Percentiles rank a stretch among this genome's conserved stretches.
phyloP scores from a whole-genome alignment of 2,888 invertebrate genomes.

The Norana najaformis region DNA sequence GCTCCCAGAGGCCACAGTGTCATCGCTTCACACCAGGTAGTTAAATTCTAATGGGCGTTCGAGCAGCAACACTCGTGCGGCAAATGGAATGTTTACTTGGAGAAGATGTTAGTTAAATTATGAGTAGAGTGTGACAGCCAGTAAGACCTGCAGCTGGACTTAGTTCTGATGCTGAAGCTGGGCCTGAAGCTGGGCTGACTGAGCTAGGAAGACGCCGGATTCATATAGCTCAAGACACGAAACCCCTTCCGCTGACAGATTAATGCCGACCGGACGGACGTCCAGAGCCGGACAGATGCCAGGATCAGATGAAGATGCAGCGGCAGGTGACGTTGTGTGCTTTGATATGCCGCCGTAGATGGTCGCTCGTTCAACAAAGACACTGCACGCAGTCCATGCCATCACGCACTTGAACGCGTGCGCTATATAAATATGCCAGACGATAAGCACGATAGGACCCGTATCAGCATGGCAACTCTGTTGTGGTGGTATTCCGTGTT shows the following conservation, averaged over 20 bases:
- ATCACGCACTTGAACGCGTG: background rate
- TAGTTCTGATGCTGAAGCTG: no score
- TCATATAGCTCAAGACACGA: background rate
- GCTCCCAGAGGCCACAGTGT: background rate
- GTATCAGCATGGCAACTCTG: background rate
- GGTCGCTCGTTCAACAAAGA: background rate
- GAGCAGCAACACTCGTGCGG: background rate
- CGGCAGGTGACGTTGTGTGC: background rate
- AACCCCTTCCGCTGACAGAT: no score
- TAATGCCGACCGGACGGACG: background rate
- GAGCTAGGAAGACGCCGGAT: background rate
- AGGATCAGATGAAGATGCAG: background rate
- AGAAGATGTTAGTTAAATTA: background rate
- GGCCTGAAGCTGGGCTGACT: background rate
- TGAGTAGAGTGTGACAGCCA: background rate
- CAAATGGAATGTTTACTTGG: background rate
- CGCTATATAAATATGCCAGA: background rate
- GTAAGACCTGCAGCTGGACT: no score
- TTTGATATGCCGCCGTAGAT: background rate
- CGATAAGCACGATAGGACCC: background rate
- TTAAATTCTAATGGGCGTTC: background rate
- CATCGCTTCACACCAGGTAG: background rate
- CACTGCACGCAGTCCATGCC: background rate
- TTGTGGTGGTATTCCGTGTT: no score
- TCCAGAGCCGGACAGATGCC: background rate